These are phyloP conservation scores for Pachymerium ferrugineum DNA, from an alignment of 2,888 invertebrate genomes.

Conservation along the genomic window DNA sequence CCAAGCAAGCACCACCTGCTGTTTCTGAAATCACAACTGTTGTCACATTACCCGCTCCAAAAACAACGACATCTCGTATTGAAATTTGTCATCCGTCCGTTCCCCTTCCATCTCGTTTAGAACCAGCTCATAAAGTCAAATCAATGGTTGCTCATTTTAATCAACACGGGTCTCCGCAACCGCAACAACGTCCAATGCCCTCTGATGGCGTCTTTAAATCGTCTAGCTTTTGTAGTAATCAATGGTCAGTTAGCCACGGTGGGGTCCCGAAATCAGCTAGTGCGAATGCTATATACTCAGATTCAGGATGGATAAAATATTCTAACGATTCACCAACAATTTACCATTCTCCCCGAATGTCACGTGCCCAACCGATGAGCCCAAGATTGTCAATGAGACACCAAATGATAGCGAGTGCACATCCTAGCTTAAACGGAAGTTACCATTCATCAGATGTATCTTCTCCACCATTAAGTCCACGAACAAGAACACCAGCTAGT, in stretches of 20 bases:
- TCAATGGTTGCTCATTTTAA: background rate
- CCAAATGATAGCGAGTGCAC: background rate
- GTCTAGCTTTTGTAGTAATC: background rate
- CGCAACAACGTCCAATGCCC: background rate
- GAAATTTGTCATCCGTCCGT: no score
- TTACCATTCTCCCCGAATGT: background rate
- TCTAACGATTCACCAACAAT: background rate
- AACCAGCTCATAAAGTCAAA: background rate
- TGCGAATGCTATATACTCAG: background rate
- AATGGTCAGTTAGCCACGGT: background rate
- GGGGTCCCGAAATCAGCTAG: background rate
- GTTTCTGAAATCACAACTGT: background rate
- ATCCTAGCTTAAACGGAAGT: background rate
- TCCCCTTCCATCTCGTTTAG: background rate
- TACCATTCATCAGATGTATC: no score
- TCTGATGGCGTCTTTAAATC: background rate
- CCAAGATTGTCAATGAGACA: background rate
- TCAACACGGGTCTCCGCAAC: background rate
- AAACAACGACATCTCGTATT: background rate
- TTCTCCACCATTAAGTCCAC: background rate
- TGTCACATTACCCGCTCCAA: background rate
- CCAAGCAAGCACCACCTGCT: background rate
- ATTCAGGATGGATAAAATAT: background rate
- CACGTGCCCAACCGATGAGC: background rate
- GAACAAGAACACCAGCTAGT: background rate